These are phyloP conservation scores for Eospalax fontanierii DNA, from an alignment of 2,797 vertebrate genomes.

Conservation along the genomic window DNA sequence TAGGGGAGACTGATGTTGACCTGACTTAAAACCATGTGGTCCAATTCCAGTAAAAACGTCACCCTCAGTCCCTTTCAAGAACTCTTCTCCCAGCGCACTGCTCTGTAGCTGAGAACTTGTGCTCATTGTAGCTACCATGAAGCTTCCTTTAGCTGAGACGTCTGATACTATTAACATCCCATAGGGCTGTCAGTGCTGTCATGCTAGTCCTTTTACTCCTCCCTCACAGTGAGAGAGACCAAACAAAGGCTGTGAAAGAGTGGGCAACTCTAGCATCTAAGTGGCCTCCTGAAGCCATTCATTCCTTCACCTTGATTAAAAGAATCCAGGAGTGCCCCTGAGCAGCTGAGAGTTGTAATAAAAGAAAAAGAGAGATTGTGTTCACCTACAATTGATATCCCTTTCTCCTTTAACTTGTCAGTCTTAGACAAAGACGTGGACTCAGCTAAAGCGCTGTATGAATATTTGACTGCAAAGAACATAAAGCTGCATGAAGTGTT, in stretches of 20 bases:
- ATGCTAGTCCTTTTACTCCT: neutral
- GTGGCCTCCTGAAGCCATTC: neutral
- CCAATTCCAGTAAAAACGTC: neutral
- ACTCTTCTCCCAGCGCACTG: neutral
- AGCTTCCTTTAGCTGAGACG: no score
- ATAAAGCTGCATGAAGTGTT: conserved; percentile 89
- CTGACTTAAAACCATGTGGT: neutral
- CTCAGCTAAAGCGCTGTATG: conserved; percentile 92
- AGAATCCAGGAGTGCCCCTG: neutral
- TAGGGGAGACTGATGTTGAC: neutral
- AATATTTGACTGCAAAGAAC: conserved; percentile 91
- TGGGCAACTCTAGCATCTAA: neutral
- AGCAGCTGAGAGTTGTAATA: conserved; percentile 15
- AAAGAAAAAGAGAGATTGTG: neutral
- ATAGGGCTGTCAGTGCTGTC: neutral
- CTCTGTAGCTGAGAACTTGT: neutral
- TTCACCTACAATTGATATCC: neutral
- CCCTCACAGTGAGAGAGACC: neutral
- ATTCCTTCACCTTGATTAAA: neutral
- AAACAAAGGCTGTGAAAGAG: neutral
- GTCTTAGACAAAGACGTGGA: conserved; percentile 91
- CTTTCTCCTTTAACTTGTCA: conserved; percentile 83
- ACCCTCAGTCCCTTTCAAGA: rapidly evolving
- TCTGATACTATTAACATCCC: neutral
- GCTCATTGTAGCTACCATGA: neutral